Evolutionary conservation across 2,888 invertebrate species (phyloP), one percentile per base, ranked within the genome.

Genomic region (Callyntrura sp.): DNA sequence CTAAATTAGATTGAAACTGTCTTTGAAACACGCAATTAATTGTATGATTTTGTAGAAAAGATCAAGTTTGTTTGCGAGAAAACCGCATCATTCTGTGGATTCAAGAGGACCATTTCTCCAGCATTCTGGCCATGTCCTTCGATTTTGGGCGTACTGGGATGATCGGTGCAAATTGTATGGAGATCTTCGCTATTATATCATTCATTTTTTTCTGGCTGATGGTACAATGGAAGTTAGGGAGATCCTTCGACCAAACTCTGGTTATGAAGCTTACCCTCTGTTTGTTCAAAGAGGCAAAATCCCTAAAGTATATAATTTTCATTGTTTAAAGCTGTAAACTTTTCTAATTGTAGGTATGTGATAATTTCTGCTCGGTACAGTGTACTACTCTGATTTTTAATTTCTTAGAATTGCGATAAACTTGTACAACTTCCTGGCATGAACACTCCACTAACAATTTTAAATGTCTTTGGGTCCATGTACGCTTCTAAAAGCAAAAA

Each of bases 91-190:
- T 48, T 96, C 95, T 90, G 95, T 96, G 12, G 96, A 96, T 94
- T 96, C 96, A 0, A 96, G 98, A 89, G 97, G 96, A 62, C 97
- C 98, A 94, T 98, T 98, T 95, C 94, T 98, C 90, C 96, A 97
- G 93, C 97, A 97, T 94, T 98, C 98, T 94, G 95, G 97, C 93
- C 94, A 95, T 90, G 95, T 96, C 0, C 94, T 96, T 87, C 96
- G 97, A 93, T 98, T 98, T 94, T 96, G 96, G 93, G 98, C 97
- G 17, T 98, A 97, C 94, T 98, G 98, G 98, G 98, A 98, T 94
- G 98, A 98, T 94, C 96, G 97, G 0, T 96, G 96, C 12, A 96
- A 96, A 0, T 96, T 97, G 94, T 96, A 96, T 94, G 98, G 98
- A 0, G 96, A 96, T 88, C 94, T 98, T 28, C 97, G 98, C 92